Evolutionary conservation across 2,797 vertebrate genomes (phyloP), one percentile per base, ranked within the genome.

Genomic region (Etheostoma nigrum): DNA sequence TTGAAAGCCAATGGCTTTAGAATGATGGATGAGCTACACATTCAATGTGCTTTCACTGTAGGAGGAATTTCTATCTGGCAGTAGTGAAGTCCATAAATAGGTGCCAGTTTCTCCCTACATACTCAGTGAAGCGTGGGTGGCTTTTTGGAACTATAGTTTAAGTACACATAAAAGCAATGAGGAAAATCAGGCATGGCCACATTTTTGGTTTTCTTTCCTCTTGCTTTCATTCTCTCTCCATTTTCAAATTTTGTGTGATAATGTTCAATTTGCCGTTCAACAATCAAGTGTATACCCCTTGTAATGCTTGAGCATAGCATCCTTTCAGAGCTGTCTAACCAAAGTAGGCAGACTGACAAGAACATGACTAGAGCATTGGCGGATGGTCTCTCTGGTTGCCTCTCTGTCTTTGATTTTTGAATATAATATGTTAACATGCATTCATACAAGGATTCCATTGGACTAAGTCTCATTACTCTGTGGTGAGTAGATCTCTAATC

Each of bases 61-160:
- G 48, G 73, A 93, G 87, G 93, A 95, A 93, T 94, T 91, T 91
- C 79, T 89, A 68, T 86, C 86, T 94, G 94, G 94, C 93, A 93
- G 92, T 80, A 89, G 91, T 85, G 48, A 86, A 90, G 89, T 93
- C 94, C 93, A 93, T 92, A 95, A 95, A 95, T 95, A 94, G 92
- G 93, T 95, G 93, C 91, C 93, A 93, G 91, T 95, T 93, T 92
- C 88, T 89, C 78, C 82, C 86, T 83, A 75, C 86, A 85, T 91
- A 40, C 36, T 40, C 36, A 90, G 90, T 90, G 90, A 88, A 89
- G 88, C 87, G 91, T 94, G 94, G 93, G 95, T 94, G 94, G 94
- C 84, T 94, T 92, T 93, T 80, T 92, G 87, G 86, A 93, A 80
- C 78, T 83, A 78, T 60, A 91, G 80, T 88, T 89, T 72, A 82